Conservation (phyloP, 2,888 invertebrate species). For the Drosophila nigritarsus region DNA sequence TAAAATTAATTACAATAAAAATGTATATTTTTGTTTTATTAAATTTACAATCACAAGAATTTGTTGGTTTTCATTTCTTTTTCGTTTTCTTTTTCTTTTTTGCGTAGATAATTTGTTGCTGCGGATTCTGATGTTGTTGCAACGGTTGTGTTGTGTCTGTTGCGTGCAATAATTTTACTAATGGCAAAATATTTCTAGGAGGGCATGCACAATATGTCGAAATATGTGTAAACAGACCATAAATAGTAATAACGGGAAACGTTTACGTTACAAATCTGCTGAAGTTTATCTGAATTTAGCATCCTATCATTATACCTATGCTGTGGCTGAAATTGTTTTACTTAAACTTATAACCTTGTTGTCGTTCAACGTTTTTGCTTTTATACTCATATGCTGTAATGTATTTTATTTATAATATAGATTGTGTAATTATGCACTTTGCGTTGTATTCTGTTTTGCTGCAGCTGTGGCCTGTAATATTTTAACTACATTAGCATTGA, state of each 20-base stretch:
- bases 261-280: conserved; percentile 46
- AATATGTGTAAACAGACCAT: conserved; percentile 51
- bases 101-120: conserved; percentile 46
- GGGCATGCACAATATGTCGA: conserved; percentile 56
- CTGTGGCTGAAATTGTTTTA: conserved; percentile 72
- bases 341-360: conserved; percentile 60
- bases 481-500: conserved; percentile 88
- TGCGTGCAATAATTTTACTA: conserved; percentile 74
- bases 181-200: conserved; percentile 69
- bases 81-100: conserved; percentile 15
- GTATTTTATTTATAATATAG: conserved; percentile 69
- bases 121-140: conserved; percentile 52
- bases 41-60: conserved; percentile 79
- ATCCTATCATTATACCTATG: conserved; percentile 65
- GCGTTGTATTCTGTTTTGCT: conserved; percentile 56
- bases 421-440: conserved; percentile 66
- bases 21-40: conserved; percentile 66
- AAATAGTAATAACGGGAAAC: conserved; percentile 46
- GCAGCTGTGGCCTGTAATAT: conserved; percentile 43
- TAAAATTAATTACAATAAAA: conserved; percentile 67
- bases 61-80: conserved; percentile 16
- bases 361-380: conserved; percentile 52
- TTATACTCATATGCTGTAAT: conserved; percentile 50
- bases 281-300: conserved; percentile 64
- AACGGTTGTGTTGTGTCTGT: conserved; percentile 43